Evolutionary conservation across 2,888 invertebrate species (phyloP), one percentile per base, ranked within the genome.

Genomic region (Lutraria lutraria): DNA sequence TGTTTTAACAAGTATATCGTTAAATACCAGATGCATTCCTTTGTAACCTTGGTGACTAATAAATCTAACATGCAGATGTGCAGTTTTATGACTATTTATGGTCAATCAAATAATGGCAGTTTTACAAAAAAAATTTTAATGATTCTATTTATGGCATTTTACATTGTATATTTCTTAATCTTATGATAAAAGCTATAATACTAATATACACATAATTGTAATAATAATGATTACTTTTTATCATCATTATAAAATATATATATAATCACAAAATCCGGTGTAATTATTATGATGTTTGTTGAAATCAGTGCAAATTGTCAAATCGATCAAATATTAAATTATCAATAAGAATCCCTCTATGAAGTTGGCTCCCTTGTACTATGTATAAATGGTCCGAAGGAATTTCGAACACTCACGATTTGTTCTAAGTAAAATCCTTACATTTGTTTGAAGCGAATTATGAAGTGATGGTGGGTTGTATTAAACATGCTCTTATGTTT

Each of bases 1-100:
- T 76, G 76, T 76, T 76, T 76, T 76, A 19, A 34, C 76, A 76
- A 76, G 76, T 34, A 76, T 10, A 34, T 34, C 34, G 31, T 76
- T 34, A 34, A 43, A 34, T 34, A 76, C 76, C 76, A 76, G 31
- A 76, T 76, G 76, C 31, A 25, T 31, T 16, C 13, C 34, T 76
- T 4, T 31, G 76, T 76, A 19, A 13, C 76, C 31, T 25, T 19
- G 76, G 76, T 31, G 31, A 76, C 76, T 15, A 34, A 76, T 34
- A 34, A 19, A 34, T 56, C 3, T 56, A 19, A 19, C 21, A 56
- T 56, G 56, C 21, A 19, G 56, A 19, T 3, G 19, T 21, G 21
- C 56, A 19, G 1, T 56, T 56, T 56, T 56, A 56, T 56, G 56
- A 56, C 56, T 56, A 3, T 56, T 56, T 56, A 56, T 56, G 16